phyloP scores from a whole-genome alignment of 2,113 vertebrate species.

The Marmota monax region DNA sequence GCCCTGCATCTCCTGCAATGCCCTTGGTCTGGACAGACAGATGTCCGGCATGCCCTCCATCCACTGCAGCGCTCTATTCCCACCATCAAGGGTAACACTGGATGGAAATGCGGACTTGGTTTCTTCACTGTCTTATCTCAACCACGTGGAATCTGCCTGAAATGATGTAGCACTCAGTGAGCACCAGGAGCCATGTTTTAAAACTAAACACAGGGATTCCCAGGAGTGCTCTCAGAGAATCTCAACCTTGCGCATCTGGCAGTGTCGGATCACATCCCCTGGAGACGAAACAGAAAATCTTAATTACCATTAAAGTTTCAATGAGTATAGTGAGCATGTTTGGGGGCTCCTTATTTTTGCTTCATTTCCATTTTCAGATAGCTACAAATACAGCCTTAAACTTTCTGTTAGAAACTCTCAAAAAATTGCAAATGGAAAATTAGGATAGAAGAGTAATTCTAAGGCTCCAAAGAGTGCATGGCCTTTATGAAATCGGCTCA shows the following conservation, averaged over 20 bases:
- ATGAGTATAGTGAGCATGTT: background rate
- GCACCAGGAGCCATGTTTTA: background rate
- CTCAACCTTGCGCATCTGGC: background rate
- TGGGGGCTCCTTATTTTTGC: background rate
- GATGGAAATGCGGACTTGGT: too few species aligned
- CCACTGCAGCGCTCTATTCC: rapidly evolving
- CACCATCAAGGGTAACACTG: too few species aligned
- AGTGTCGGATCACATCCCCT: background rate
- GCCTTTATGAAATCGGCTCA: background rate
- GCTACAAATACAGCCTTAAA: background rate
- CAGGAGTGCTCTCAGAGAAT: background rate
- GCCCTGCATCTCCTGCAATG: rapidly evolving
- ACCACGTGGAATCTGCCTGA: background rate
- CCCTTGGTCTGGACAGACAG: rapidly evolving
- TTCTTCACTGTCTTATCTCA: background rate
- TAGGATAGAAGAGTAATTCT: background rate
- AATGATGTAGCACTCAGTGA: background rate
- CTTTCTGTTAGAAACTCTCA: background rate
- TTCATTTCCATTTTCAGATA: background rate
- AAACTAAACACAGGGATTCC: background rate
- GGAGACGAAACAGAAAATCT: background rate
- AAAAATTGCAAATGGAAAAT: background rate
- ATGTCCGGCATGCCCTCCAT: rapidly evolving
- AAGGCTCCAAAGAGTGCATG: background rate
- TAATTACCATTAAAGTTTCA: background rate